Conservation (phyloP, 2,113 vertebrate species). For the Columbina picui region DNA sequence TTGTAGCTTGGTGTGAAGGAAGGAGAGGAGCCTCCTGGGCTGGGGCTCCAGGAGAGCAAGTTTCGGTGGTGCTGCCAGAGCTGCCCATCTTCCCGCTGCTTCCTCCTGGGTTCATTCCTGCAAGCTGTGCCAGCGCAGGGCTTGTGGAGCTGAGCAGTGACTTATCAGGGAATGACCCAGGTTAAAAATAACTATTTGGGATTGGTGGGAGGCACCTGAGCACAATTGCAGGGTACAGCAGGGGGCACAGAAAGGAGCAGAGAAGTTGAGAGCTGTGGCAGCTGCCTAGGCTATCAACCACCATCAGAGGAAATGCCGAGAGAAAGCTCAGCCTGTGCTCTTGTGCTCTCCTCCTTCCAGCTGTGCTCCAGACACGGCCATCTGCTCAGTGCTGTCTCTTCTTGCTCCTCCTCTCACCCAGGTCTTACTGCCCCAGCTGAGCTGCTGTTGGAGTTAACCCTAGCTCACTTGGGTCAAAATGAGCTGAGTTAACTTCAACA, state of each 20-base stretch:
- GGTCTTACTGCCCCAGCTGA: neutral
- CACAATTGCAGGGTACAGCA: accelerated
- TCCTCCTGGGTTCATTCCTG: neutral
- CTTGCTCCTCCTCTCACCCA: neutral
- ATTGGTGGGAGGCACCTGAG: neutral
- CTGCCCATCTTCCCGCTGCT: accelerated
- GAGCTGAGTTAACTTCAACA: neutral
- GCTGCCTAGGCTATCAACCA: conserved; percentile 1
- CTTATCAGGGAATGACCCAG: neutral
- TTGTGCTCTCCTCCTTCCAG: neutral
- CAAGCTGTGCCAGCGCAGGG: neutral
- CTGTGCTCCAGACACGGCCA: neutral
- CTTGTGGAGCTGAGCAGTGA: neutral
- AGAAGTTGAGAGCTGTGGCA: neutral
- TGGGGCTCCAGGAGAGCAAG: neutral
- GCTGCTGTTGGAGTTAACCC: conserved; percentile 26
- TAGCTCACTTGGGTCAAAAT: neutral
- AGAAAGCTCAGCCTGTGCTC: neutral
- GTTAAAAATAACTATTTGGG: neutral
- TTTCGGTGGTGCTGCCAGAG: neutral
- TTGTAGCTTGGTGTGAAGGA: neutral
- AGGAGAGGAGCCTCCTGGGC: neutral
- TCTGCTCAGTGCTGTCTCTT: neutral
- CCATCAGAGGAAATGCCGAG: neutral
- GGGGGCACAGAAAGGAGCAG: neutral